Evolutionary conservation across 2,888 invertebrate species (phyloP).

Genomic region (Troilus luridus): DNA sequence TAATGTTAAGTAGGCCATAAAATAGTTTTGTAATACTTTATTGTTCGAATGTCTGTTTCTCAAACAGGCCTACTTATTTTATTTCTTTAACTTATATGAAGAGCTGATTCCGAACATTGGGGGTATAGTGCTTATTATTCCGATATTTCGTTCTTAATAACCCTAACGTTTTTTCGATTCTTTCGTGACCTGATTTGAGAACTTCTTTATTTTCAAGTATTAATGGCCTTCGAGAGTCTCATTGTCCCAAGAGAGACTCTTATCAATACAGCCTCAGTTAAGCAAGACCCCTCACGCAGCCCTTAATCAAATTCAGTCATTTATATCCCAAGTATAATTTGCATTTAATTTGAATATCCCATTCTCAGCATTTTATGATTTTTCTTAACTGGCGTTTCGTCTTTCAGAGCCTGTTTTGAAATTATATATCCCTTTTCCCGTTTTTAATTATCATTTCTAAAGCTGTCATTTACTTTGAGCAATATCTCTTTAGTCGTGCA

Average conservation of each 20-base stretch:
- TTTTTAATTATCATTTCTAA: not conserved
- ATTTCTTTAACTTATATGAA: not conserved
- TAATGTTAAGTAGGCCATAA: not conserved
- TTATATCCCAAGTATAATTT: constrained; percentile 36
- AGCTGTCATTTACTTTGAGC: not conserved
- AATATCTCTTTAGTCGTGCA: not conserved
- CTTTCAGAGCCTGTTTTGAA: not conserved
- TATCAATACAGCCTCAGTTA: not conserved
- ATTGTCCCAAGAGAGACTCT: not conserved
- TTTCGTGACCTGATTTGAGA: not conserved
- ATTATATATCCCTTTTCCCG: not conserved
- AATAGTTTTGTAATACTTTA: not conserved
- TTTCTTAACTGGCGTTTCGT: not conserved
- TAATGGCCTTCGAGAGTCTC: not conserved
- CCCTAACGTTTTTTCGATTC: not conserved
- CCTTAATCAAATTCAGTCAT: constrained; percentile 47
- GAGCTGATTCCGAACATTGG: not conserved
- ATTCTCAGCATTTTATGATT: constrained; percentile 45
- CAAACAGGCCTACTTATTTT: not conserved
- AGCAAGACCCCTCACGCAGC: constrained; percentile 22
- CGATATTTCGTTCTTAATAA: not conserved
- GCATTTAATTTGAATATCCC: constrained; percentile 35
- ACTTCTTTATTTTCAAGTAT: not conserved
- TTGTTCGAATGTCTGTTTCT: not conserved
- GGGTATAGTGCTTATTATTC: not conserved